Evolutionary conservation across 1,140 invertebrate species (phyloP), one percentile per base, ranked within the genome.

Genomic region (Augochlora pura): DNA sequence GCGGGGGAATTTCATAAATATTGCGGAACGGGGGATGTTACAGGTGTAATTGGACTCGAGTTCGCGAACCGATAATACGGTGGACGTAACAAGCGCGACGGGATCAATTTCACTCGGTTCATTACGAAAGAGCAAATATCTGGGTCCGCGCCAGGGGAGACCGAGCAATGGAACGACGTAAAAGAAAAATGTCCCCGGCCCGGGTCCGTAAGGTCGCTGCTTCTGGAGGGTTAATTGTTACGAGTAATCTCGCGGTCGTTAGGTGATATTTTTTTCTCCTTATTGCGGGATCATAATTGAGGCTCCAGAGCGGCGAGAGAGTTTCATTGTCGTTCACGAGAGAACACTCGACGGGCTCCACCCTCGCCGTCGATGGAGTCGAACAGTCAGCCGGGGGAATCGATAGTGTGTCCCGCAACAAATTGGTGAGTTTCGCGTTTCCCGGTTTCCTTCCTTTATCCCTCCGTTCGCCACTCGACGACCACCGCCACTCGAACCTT

Each of bases 361-460:
- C 32, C 46, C 59, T 32, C 16, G 18, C 27, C 39, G 2, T 1
- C 23, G 63, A 62, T 63, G 54, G 52, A 64, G 67, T 62, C 64
- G 52, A 39, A 42, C 62, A 54, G 52, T 21, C 39, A 1, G 12
- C 39, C 52, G 21, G 21, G 66, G 65, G 62, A 87, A 86, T 87
- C 87, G 86, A 89, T 89, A 86, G 82, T 42, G 70, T 66, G 67
- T 84, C 82, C 76, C 78, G 74, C 81, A 80, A 86, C 81, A 89
- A 89, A 89, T 89, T 89, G 87, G 88, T 83, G 87, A 88, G 85
- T 86, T 82, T 89, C 77, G 57, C 80, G 69, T 87, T 87, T 81
- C 81, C 64, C 85, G 68, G 54, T 82, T 86, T 72, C 76, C 83
- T 79, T 77, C 62, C 57, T 82, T 80, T 80, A 66, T 57, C 49